Evolutionary conservation across 1,140 invertebrate genomes (phyloP).

Genomic region (Brachionus asplanchnoidis): DNA sequence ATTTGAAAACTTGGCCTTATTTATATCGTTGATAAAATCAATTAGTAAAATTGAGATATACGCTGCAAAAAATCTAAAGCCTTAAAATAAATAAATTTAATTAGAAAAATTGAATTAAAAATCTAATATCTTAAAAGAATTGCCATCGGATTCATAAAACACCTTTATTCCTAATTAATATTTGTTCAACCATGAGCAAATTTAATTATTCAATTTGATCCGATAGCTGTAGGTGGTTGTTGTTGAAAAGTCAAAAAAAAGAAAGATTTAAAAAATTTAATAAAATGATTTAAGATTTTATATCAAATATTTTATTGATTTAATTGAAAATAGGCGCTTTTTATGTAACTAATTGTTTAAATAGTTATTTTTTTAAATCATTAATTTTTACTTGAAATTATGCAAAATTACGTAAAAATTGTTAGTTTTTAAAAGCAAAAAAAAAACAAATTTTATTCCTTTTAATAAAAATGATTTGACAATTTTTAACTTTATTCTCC

Average conservation of each 20-base stretch:
- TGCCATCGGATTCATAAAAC: neutral
- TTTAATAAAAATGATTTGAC: too few species aligned
- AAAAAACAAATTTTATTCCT: too few species aligned
- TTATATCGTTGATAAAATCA: neutral
- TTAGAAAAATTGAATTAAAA: neutral
- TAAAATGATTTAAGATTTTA: neutral
- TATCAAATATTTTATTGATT: neutral
- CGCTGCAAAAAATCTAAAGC: neutral
- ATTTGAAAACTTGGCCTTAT: neutral
- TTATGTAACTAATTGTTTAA: too few species aligned
- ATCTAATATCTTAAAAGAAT: neutral
- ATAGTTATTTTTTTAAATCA: too few species aligned
- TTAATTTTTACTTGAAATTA: too few species aligned
- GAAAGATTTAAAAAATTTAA: neutral
- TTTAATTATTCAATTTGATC: neutral
- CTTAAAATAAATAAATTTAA: conserved; percentile 1
- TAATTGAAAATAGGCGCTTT: too few species aligned
- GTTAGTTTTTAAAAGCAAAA: too few species aligned
- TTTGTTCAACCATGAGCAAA: neutral
- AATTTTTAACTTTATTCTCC: too few species aligned
- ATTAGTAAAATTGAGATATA: neutral
- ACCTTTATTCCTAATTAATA: neutral
- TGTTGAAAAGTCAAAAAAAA: neutral
- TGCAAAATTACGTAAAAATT: too few species aligned
- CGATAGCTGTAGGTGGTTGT: neutral